Percentiles rank a stretch among this genome's conserved stretches.
These are phyloP conservation scores for Drosophila bipectinata DNA, from an alignment of 1,140 invertebrate genomes.

Conservation along the genomic window DNA sequence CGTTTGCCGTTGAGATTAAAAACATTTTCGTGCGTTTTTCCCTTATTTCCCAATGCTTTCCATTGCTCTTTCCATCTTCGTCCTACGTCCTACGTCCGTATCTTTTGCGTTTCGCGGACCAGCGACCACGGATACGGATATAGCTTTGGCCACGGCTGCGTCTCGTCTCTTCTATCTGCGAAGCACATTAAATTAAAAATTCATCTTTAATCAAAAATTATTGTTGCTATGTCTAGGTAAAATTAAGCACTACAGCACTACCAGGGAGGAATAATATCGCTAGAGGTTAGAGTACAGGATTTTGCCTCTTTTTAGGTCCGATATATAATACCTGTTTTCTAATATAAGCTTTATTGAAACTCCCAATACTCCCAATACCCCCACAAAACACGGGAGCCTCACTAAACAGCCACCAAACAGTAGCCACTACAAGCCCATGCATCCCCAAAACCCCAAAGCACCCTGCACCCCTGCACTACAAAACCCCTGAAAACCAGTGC, in stretches of 20 bases:
- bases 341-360: too few relatives aligned
- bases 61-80: not conserved
- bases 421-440: too few relatives aligned
- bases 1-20: constrained; percentile 84
- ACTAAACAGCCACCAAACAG: too few relatives aligned
- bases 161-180: constrained; percentile 76
- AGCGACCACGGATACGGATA: constrained; percentile 45
- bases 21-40: constrained; percentile 80
- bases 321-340: too few relatives aligned
- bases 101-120: constrained; percentile 51
- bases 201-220: constrained; percentile 84
- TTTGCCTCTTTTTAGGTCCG: too few relatives aligned
- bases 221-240: constrained; percentile 77
- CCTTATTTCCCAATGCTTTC: constrained; percentile 71
- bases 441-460: too few relatives aligned
- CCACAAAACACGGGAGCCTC: too few relatives aligned
- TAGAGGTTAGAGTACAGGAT: too few relatives aligned
- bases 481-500: too few relatives aligned
- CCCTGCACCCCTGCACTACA: not conserved
- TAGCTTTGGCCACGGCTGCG: constrained; percentile 43
- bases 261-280: too few relatives aligned
- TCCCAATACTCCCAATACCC: too few relatives aligned
- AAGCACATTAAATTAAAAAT: constrained; percentile 84
- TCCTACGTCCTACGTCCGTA: not conserved
- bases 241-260: constrained; percentile 25